Evolutionary conservation across 2,113 vertebrate genomes (phyloP).

Genomic region (Andinoacara biseriatus): DNA sequence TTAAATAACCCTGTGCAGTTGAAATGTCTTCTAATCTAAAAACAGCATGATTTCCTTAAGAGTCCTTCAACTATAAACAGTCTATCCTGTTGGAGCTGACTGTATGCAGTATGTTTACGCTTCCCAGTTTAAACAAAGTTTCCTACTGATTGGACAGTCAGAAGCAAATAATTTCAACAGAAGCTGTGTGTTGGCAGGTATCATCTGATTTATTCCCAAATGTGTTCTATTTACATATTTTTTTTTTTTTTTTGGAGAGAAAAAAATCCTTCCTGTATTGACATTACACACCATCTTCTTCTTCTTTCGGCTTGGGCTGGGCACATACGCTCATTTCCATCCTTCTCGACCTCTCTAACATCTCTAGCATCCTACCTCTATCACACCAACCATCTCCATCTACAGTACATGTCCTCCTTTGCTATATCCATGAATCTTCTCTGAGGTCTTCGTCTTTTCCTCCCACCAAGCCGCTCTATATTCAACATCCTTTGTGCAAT

Average conservation of each 20-base stretch:
- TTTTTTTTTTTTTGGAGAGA: neutral
- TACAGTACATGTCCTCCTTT: no score
- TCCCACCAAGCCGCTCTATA: no score
- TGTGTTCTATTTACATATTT: neutral
- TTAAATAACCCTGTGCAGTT: slow-evolving; percentile 36
- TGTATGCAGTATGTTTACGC: slow-evolving; percentile 38
- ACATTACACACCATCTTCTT: no score
- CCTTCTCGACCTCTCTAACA: no score
- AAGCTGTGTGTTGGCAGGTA: slow-evolving; percentile 1
- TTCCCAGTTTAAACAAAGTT: slow-evolving; percentile 54
- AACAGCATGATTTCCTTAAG: slow-evolving; percentile 52
- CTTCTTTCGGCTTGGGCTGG: no score
- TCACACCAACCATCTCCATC: no score
- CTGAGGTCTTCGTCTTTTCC: no score
- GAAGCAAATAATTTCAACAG: slow-evolving; percentile 3
- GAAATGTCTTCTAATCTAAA: slow-evolving; percentile 54
- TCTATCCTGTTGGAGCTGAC: slow-evolving; percentile 19
- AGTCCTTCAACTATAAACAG: slow-evolving; percentile 34
- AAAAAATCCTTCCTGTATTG: no score
- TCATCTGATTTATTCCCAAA: slow-evolving; percentile 5
- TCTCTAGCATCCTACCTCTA: no score
- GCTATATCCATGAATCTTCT: no score
- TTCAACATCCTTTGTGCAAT: no score
- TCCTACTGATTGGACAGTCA: neutral
- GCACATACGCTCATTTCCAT: no score